Conservation (phyloP, 2,888 invertebrate species). For the Acholoe squamosa region DNA sequence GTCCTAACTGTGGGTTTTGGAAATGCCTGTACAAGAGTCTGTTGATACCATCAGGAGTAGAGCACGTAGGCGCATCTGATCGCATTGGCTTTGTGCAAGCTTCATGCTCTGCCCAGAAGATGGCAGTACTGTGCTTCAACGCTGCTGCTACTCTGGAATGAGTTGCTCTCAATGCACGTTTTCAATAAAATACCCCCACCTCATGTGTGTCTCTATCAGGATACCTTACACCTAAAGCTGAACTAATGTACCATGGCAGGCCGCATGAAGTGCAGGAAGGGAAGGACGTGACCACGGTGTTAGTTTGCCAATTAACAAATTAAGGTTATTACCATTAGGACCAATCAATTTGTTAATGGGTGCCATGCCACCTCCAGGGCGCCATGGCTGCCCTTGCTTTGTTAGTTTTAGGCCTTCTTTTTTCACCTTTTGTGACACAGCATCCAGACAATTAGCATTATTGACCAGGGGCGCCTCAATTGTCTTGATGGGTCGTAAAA, state of each 20-base stretch:
- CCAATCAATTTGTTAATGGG: neutral
- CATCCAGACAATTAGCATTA: slow-evolving; percentile 3
- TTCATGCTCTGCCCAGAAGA: neutral
- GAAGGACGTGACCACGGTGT: no score
- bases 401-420: neutral
- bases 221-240: no score
- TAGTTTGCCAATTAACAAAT: no score
- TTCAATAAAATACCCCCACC: no score
- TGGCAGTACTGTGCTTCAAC: neutral
- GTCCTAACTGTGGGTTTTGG: no score
- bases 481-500: neutral
- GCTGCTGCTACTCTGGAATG: neutral
- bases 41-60: no score
- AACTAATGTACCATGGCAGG: no score
- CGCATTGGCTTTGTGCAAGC: neutral
- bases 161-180: no score
- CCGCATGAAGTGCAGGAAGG: no score
- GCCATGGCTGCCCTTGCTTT: neutral
- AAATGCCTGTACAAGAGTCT: no score
- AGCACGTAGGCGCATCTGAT: neutral
- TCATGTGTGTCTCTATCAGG: no score
- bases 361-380: no score
- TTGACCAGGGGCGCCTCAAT: neutral
- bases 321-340: neutral
- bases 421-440: neutral